phyloP scores from a whole-genome alignment of 2,113 vertebrate genomes.

The Rafetus swinhoei region DNA sequence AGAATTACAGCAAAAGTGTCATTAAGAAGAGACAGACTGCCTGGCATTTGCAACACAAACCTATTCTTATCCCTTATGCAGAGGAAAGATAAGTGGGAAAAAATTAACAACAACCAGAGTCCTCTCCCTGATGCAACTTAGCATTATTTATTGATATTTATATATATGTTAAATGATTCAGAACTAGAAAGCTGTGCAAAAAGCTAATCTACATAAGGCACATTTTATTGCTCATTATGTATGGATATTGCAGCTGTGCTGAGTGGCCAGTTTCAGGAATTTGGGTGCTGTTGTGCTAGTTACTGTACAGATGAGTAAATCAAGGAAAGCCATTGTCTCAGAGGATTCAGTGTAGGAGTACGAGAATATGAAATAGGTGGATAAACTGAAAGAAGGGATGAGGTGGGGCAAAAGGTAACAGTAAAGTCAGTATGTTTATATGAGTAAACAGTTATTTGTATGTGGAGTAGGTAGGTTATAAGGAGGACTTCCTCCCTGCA shows the following conservation, averaged over 20 bases:
- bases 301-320: rapidly evolving
- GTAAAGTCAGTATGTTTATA: background rate
- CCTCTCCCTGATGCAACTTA: conserved; percentile 39
- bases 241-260: conserved; percentile 30
- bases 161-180: conserved; percentile 53
- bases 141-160: conserved; percentile 61
- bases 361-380: background rate
- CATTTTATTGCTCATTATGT: conserved; percentile 29
- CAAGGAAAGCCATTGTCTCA: background rate
- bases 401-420: background rate
- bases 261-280: background rate
- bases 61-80: conserved; percentile 44
- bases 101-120: conserved; percentile 16
- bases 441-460: background rate
- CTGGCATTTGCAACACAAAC: conserved; percentile 52
- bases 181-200: conserved; percentile 15
- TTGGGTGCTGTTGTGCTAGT: background rate
- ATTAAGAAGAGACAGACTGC: conserved; percentile 25
- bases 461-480: background rate
- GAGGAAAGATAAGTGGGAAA: conserved; percentile 41
- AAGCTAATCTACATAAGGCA: conserved; percentile 12
- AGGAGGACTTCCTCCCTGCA: background rate
- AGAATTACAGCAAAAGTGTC: conserved; percentile 59
- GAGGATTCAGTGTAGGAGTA: rapidly evolving
- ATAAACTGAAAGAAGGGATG: background rate